Evolutionary conservation across 2,888 invertebrate genomes (phyloP).

Genomic region (Crocallis elinguaria): DNA sequence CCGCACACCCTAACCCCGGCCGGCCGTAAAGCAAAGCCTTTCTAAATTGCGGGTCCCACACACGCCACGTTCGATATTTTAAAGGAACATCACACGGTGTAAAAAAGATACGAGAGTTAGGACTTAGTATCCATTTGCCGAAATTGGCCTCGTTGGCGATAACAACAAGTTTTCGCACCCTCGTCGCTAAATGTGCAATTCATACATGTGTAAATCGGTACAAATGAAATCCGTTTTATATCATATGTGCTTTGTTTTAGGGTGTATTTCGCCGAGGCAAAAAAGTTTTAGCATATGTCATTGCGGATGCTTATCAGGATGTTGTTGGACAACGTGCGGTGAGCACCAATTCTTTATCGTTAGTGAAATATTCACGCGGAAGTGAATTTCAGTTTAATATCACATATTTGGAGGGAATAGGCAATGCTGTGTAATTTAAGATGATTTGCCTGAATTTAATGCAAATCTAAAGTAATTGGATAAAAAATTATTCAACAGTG

Average conservation of each 20-base stretch:
- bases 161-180: conserved; percentile 85
- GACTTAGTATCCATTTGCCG: conserved; percentile 85
- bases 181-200: conserved; percentile 82
- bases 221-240: conserved; percentile 31
- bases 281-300: conserved; percentile 68
- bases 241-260: conserved; percentile 28
- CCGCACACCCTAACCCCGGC: conserved; percentile 42
- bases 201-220: conserved; percentile 75
- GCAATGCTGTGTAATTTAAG: not conserved
- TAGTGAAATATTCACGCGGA: conserved; percentile 46
- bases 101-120: conserved; percentile 81
- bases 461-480: too few relatives aligned
- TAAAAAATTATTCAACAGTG: too few relatives aligned
- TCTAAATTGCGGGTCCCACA: conserved; percentile 74
- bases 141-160: conserved; percentile 84
- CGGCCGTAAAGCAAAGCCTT: conserved; percentile 77
- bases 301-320: conserved; percentile 74
- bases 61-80: conserved; percentile 77
- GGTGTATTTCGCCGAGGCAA: conserved; percentile 33
- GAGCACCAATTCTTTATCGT: conserved; percentile 60
- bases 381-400: conserved; percentile 32
- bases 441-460: too few relatives aligned
- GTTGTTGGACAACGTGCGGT: conserved; percentile 67
- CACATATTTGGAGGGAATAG: conserved; percentile 12
- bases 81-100: conserved; percentile 72